phyloP scores from a whole-genome alignment of 2,797 vertebrate genomes.

The Eurystomus glaucurus region DNA sequence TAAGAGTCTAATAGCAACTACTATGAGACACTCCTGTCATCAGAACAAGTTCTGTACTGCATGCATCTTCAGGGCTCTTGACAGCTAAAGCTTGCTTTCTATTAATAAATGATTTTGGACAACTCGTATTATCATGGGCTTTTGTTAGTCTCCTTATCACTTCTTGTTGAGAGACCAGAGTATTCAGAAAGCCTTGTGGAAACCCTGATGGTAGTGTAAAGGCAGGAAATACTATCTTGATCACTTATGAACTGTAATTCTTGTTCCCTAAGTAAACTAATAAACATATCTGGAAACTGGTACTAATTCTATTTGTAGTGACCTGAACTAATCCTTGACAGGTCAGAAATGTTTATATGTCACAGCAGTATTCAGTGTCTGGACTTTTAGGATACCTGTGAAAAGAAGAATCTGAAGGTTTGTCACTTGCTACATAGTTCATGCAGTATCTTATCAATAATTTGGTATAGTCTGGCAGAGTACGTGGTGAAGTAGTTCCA shows the following conservation, averaged over 20 bases:
- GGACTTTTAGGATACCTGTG: not conserved
- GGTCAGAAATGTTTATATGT: not conserved
- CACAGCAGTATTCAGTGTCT: not conserved
- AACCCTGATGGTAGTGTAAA: not conserved
- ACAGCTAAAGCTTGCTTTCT: not conserved
- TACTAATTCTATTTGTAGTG: not conserved
- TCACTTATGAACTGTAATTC: not conserved
- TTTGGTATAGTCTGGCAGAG: not conserved
- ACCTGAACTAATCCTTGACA: not conserved
- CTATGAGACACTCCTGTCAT: not conserved
- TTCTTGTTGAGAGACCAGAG: not conserved
- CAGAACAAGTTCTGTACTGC: not conserved
- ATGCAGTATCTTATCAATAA: not conserved
- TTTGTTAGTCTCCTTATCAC: not conserved
- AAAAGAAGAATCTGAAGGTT: not conserved
- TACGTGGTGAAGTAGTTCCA: not conserved
- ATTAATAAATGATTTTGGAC: not conserved
- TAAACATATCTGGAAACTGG: not conserved
- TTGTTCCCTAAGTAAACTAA: not conserved
- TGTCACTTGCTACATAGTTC: not conserved
- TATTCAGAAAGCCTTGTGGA: not conserved
- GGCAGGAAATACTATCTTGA: not conserved
- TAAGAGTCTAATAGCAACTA: not conserved
- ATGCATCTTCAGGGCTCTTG: not conserved
- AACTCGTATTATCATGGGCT: not conserved